Evolutionary conservation across 1,140 invertebrate species (phyloP), one percentile per base, ranked within the genome.

Genomic region (Drosophila eugracilis): DNA sequence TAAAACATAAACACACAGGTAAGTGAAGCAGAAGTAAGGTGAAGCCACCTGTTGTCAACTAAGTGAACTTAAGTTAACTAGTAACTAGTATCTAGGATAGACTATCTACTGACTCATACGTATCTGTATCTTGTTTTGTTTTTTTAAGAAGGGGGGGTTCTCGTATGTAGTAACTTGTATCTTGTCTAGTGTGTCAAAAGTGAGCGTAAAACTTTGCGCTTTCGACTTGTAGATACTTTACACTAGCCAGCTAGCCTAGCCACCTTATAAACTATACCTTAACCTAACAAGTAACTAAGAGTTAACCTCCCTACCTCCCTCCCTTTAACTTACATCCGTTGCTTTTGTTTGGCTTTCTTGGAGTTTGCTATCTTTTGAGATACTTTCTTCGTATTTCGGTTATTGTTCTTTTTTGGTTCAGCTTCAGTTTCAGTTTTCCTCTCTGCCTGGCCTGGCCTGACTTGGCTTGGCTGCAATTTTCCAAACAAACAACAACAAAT

Each of bases 151-250:
- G n/a, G n/a, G n/a, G n/a, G n/a, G n/a, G n/a, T n/a, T n/a, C 19
- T 24, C 39, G 19, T 66, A 26, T 32, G 57, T 39, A 28, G 30
- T 12, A 39, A 32, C 42, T 62, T 67, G 44, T 63, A 57, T 28
- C 52, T 14, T 65, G 28, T 58, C 66, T 48, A 59, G 44, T 72
- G 81, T 83, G 80, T 85, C 80, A 84, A 84, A 83, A 84, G 80
- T 84, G 80, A 85, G 80, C 80, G 80, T 65, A 72, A 84, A 84
- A 84, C 37, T 84, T 84, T 75, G 71, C 65, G 63, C 78, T 78
- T 67, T 78, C 44, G 72, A 41, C 52, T 80, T 75, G 59, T 63
- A 53, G 66, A 63, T 78, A 49, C 39, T 62, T 54, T 48, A 49
- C 44, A 34, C 42, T 5, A 22, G 10, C n/a, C n/a, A n/a, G n/a